Percentiles rank a stretch among this genome's conserved stretches.
Evolutionary conservation across 2,888 invertebrate genomes (phyloP).

Genomic region (Myathropa florea): DNA sequence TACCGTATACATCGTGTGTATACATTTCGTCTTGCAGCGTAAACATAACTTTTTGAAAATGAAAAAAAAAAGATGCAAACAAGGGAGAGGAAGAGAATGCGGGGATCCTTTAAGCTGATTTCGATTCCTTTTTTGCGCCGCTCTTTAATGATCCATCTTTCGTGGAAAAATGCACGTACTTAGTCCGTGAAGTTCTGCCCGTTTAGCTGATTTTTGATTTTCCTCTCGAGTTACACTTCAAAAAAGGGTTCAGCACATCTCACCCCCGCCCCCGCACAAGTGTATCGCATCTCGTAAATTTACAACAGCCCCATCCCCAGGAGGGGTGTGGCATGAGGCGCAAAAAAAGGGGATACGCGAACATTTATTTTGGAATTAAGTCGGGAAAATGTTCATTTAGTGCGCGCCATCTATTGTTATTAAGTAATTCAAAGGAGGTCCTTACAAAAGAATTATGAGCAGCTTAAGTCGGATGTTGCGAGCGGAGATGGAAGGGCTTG

Average conservation of each 20-base stretch:
- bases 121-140: slow-evolving; percentile 29
- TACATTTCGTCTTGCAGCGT: slow-evolving; percentile 25
- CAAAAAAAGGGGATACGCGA: slow-evolving; percentile 1
- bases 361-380: slow-evolving; percentile 70
- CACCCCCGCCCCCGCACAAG: neutral
- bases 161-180: slow-evolving; percentile 17
- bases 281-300: slow-evolving; percentile 20
- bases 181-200: slow-evolving; percentile 11
- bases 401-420: slow-evolving; percentile 69
- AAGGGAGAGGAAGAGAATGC: neutral
- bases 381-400: slow-evolving; percentile 65
- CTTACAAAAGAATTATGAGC: slow-evolving; percentile 71
- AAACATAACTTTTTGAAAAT: slow-evolving; percentile 36
- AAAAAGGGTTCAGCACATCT: neutral
- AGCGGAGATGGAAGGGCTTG: slow-evolving; percentile 32
- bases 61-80: neutral
- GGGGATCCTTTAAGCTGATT: slow-evolving; percentile 55
- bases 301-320: neutral
- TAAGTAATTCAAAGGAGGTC: slow-evolving; percentile 70
- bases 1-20: slow-evolving; percentile 37
- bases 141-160: slow-evolving; percentile 34
- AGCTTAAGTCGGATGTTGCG: slow-evolving; percentile 58
- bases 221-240: slow-evolving; percentile 33
- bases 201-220: slow-evolving; percentile 48
- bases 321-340: neutral